Base-by-base conservation (phyloP, 2,797 vertebrate species). In the Sandelia bainsii region DNA sequence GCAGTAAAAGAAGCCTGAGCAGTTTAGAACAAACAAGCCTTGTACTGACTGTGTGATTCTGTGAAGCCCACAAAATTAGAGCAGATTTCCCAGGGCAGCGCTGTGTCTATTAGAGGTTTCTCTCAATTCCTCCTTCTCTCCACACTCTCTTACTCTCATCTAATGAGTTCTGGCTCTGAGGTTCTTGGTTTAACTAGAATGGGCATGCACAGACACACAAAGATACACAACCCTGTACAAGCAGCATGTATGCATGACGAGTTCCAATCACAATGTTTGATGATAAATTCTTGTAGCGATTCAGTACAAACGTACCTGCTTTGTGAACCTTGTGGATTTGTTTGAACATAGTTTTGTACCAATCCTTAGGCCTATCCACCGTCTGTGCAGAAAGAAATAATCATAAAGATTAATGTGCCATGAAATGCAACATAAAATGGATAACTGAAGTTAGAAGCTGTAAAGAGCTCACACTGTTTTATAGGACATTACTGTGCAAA, bases 331-430 rank as follows among this genome's bases (percentile, higher is more conserved):
- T 98, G 90, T 99, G 98, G 86, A 99, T 99, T 90, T 99, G 98
- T 91, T 99, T 99, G 89, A 99, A 99, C 98, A 99, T 99, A 4
- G 98, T 99, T 94, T 99, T 99, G 93, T 99, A 99, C 98, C 98
- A 99, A 82, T 99, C 98, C 91, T 99, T 99, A 0, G 98, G 98
- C 85, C 97, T 91, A 89, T 99, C 98, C 86, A 99, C 98, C 8
- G 97, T 99, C 98, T 99, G 89, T 2, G 32, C 46, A 82, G 45
- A 86, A 48, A 85, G 48, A 86, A 61, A 72, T 45, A 63, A 75
- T 11, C 54, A 32, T 49, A n/a, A 70, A 69, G 59, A 68, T 82
- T 69, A 22, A 78, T 57, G 74, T 56, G 23, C 45, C 3, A 34
- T 63, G 44, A 81, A 79, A 84, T 69, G 40, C 29, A 68, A 73